Base-by-base conservation (phyloP, 2,797 vertebrate genomes). In the Podarcis lilfordi region DNA sequence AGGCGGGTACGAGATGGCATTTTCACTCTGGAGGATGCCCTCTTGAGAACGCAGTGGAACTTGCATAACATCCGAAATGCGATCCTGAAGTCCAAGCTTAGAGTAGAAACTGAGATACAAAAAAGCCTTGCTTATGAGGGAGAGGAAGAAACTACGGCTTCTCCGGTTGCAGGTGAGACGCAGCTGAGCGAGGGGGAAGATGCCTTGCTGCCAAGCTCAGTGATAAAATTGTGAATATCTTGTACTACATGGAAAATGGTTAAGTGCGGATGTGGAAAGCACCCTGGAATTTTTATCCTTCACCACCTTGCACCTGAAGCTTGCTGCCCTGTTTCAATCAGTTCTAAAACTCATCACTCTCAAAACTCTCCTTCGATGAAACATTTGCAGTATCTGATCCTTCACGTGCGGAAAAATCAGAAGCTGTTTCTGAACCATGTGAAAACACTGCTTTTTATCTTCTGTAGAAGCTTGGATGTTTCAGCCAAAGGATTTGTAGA, bases 21-120 rank as follows among this genome's bases (percentile, higher is more conserved):
- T 9, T 99, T 99, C 92, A 97, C 96, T 0, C 85, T 98, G 91
- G 96, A 97, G 1, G 96, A 98, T 0, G 97, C 98, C 1, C 97
- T 99, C 84, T 97, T 96, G 2, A 97, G 93, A 69, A 95, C 97
- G 3, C 98, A 96, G 76, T 99, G 99, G 99, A 92, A 97, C 55
- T 94, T 98, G 64, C 85, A 90, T 6, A 96, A 96, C 13, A 87
- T 99, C 79, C 93, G 71, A 92, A 91, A 91, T 0, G 98, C 98
- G 0, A 94, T 99, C 66, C n/a, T 0, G 69, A 91, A 91, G 10
- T 93, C 94, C 0, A 92, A 90, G 55, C 91, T 90, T 0, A 96
- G 82, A 88, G 95, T 97, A 88, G 72, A 90, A 2, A 9, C 61
- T 0, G 96, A 96, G 85, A 37, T 97, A 6, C 86, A 93, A 86